A percentile compares a stretch with the other conserved stretches of the same genome.
Evolutionary conservation across 2,113 vertebrate genomes (phyloP).

Genomic region (Microcebus murinus): DNA sequence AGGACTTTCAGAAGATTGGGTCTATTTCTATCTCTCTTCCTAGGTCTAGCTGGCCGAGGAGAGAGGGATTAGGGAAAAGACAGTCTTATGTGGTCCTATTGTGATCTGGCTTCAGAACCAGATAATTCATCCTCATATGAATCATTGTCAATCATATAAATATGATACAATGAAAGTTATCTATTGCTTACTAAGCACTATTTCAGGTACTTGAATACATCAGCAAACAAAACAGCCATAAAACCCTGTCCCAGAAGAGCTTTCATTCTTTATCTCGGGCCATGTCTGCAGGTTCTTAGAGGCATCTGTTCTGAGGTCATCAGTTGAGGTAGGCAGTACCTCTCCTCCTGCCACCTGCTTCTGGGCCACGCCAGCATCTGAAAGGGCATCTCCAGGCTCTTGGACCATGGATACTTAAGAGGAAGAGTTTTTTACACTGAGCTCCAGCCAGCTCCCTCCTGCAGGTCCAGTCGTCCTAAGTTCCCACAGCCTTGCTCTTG

Average conservation of each 20-base stretch:
- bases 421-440: not conserved
- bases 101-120: not conserved
- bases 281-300: not conserved
- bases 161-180: not conserved
- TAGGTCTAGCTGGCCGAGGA: not conserved
- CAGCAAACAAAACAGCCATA: not conserved
- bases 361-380: not conserved
- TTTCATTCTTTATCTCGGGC: not conserved
- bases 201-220: not conserved
- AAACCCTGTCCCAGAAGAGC: not conserved
- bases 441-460: not conserved
- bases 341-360: not conserved
- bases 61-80: not conserved
- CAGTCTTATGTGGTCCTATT: not conserved
- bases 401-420: not conserved
- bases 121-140: not conserved
- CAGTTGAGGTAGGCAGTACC: too few relatives aligned
- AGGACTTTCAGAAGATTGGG: not conserved
- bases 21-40: not conserved
- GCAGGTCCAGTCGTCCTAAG: rapidly evolving
- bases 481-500: not conserved
- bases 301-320: not conserved
- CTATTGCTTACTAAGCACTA: not conserved
- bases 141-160: not conserved
- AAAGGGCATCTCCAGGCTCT: not conserved